Percentiles rank a stretch among this genome's conserved stretches.
Evolutionary conservation across 2,113 vertebrate genomes (phyloP).

Genomic region (Pogona vitticeps): DNA sequence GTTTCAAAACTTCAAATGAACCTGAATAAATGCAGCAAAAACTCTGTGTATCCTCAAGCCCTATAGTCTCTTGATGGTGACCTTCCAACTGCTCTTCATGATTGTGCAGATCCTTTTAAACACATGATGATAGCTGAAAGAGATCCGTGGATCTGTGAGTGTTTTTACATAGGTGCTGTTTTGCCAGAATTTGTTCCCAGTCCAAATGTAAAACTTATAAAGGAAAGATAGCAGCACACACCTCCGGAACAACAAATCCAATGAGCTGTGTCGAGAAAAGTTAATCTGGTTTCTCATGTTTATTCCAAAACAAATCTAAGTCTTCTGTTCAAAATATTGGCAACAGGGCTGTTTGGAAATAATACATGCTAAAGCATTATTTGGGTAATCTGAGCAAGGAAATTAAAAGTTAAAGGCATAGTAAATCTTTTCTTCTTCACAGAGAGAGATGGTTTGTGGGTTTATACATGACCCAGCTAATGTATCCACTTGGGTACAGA

Average conservation of each 20-base stretch:
- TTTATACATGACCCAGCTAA: background rate
- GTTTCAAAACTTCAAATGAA: too few relatives aligned
- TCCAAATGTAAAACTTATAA: conserved; percentile 44
- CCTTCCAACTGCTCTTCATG: too few relatives aligned
- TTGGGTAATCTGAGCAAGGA: conserved; percentile 30
- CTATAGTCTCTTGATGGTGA: too few relatives aligned
- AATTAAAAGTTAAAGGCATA: conserved; percentile 23
- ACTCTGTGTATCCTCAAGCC: too few relatives aligned
- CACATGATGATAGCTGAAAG: too few relatives aligned
- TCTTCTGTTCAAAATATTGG: conserved; percentile 10
- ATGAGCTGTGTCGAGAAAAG: conserved; percentile 11
- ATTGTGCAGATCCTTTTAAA: too few relatives aligned
- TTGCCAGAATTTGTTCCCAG: background rate
- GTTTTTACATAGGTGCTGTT: too few relatives aligned
- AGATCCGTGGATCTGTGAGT: too few relatives aligned
- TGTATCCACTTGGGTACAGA: background rate
- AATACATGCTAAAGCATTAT: background rate
- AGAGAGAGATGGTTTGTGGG: conserved; percentile 37
- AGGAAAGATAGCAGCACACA: conserved; percentile 51
- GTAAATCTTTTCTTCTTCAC: conserved; percentile 41
- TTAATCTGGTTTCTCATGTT: conserved; percentile 29
- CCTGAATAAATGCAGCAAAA: too few relatives aligned
- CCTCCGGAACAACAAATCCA: conserved; percentile 52
- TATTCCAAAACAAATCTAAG: conserved; percentile 7
- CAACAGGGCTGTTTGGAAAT: conserved; percentile 8